phyloP scores from a whole-genome alignment of 1,140 invertebrate species.

The Hypsibius dujardini region DNA sequence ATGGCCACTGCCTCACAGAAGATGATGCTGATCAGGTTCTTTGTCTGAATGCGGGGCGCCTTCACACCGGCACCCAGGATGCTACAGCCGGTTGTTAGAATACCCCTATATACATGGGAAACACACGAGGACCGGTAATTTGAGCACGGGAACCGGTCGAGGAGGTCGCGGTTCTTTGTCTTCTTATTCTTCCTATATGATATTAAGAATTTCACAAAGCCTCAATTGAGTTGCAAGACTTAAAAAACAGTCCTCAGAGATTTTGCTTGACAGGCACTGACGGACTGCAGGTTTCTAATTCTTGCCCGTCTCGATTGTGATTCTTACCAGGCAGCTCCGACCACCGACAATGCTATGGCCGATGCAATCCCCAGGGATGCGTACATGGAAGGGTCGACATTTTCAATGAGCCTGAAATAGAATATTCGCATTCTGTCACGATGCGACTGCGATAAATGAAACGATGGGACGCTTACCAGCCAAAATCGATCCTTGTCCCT shows the following conservation, averaged over 20 bases:
- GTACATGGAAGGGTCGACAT: constrained; percentile 83
- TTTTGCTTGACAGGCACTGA: too few relatives aligned
- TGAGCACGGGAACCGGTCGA: too few relatives aligned
- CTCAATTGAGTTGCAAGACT: too few relatives aligned
- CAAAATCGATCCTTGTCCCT: constrained; percentile 68
- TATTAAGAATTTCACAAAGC: too few relatives aligned
- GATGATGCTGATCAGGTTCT: constrained; percentile 96
- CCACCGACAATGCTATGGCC: constrained; percentile 79
- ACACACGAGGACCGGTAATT: too few relatives aligned
- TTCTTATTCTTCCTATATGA: too few relatives aligned
- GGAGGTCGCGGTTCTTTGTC: too few relatives aligned
- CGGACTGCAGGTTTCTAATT: too few relatives aligned
- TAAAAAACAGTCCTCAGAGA: too few relatives aligned
- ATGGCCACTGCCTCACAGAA: constrained; percentile 98
- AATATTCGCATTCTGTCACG: too few relatives aligned
- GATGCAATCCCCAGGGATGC: constrained; percentile 71
- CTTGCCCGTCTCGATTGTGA: too few relatives aligned
- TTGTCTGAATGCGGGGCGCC: constrained; percentile 93
- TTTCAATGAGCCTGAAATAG: constrained; percentile 59
- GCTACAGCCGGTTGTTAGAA: constrained; percentile 83
- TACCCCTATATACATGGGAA: constrained; percentile 45
- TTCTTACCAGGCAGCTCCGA: constrained; percentile 76
- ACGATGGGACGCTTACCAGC: constrained; percentile 58
- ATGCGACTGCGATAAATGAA: too few relatives aligned
- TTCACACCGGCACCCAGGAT: constrained; percentile 95